Percentiles rank a stretch among this genome's conserved stretches.
Conservation (phyloP, 2,888 invertebrate species). For the Panzeria rudis region DNA sequence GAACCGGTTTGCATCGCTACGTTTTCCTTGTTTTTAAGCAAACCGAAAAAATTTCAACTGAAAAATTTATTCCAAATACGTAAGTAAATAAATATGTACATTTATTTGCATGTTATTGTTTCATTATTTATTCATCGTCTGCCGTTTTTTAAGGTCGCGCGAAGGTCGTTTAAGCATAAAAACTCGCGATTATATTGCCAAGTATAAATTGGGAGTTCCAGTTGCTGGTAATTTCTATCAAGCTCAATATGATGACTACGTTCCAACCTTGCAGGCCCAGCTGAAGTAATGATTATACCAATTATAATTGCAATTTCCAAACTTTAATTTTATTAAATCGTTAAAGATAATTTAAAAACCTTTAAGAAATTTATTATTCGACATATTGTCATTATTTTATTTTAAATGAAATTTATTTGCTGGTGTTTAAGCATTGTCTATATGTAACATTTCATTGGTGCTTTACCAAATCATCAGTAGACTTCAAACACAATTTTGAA, state of each 20-base stretch:
- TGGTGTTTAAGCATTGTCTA: no score
- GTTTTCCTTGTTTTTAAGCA: slow-evolving; percentile 92
- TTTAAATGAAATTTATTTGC: no score
- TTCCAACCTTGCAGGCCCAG: slow-evolving; percentile 85
- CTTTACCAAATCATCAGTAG: no score
- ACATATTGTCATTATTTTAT: no score
- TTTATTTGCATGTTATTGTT: not conserved
- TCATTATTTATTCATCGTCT: not conserved
- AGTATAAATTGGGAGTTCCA: slow-evolving; percentile 90
- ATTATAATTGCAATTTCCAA: not conserved
- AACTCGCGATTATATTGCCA: slow-evolving; percentile 89
- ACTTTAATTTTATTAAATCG: not conserved
- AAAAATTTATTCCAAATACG: slow-evolving; percentile 78
- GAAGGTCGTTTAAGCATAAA: slow-evolving; percentile 87
- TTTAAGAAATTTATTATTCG: no score
- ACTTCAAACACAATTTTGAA: no score
- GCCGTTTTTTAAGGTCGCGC: slow-evolving; percentile 76
- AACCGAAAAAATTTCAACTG: slow-evolving; percentile 78
- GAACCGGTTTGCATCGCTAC: slow-evolving; percentile 91
- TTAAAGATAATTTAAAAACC: no score
- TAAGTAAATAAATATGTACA: slow-evolving; percentile 61
- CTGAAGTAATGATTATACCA: slow-evolving; percentile 66
- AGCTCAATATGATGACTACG: slow-evolving; percentile 92
- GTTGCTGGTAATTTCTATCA: slow-evolving; percentile 92
- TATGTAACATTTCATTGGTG: no score